Base-by-base conservation (phyloP, 2,888 invertebrate species). In the Hartigia nigra region DNA sequence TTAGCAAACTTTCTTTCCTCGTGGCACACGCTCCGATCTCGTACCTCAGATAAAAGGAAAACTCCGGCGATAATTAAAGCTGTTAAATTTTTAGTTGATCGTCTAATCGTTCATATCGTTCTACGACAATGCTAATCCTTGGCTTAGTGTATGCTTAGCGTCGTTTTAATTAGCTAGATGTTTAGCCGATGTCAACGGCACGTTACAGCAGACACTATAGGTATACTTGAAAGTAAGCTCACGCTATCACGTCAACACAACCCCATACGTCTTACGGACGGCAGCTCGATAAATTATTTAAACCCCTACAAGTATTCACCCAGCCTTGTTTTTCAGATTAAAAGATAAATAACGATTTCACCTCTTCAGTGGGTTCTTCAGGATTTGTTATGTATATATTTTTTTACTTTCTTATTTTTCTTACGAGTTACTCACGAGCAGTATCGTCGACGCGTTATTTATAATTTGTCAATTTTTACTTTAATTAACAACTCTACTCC, bases 81-180 rank as follows among this genome's bases (percentile, higher is more conserved):
- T 55, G 23, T 55, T 23, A 55, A 55, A 23, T 55, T 55, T 55
- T 9, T 23, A 55, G 55, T 55, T 55, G 55, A 55, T 55, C 55
- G 23, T 55, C 55, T 23, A 23, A 55, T 23, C 55, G 55, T 55
- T 55, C 55, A 55, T 55, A 55, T 55, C 55, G 55, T 9, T 55
- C 55, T 55, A 76, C 76, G 76, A 79, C 76, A 79, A 79, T 79
- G 76, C 79, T 79, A 79, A 79, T 79, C 79, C 79, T 9, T 12
- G 69, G 79, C 74, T 79, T 69, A 74, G 76, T 76, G 74, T 77
- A 76, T 76, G 76, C n/a, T 72, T 72, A 72, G 72, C 72, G 72
- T 72, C 72, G 31, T 72, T 72, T 72, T 72, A 72, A 72, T 72
- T 72, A 72, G 72, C 72, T 34, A 31, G 72, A 72, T 72, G 72